Percentiles rank a stretch among this genome's conserved stretches.
These are phyloP conservation scores for Tragelaphus scriptus DNA, from an alignment of 2,113 vertebrate species.

Conservation along the genomic window DNA sequence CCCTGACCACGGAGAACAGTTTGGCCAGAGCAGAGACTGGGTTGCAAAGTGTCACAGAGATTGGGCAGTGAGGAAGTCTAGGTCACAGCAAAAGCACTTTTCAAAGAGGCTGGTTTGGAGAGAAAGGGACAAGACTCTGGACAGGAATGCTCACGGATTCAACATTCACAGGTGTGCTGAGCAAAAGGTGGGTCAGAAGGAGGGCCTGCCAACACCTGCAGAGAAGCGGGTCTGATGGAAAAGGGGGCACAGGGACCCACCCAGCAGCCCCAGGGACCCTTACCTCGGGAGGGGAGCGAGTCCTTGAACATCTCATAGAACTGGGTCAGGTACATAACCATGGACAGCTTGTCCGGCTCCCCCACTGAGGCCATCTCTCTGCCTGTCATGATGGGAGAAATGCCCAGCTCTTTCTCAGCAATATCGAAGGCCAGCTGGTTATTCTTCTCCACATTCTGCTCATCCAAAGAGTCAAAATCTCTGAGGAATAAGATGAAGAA, in stretches of 20 bases:
- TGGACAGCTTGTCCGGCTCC: conserved; percentile 96
- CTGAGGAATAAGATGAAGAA: conserved; percentile 76
- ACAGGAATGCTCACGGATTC: not conserved
- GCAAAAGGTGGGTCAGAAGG: not conserved
- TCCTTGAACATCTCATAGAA: conserved; percentile 99
- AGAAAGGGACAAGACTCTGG: not conserved
- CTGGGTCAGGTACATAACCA: conserved; percentile 99
- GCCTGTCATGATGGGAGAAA: conserved; percentile 98
- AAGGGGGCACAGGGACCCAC: not conserved
- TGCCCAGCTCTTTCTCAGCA: conserved; percentile 95
- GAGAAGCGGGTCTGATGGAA: not conserved
- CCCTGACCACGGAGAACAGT: not conserved
- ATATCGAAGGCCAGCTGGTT: conserved; percentile 96
- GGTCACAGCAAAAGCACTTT: not conserved
- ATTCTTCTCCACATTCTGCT: conserved; percentile 91
- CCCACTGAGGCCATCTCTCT: conserved; percentile 97
- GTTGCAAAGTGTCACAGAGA: not conserved
- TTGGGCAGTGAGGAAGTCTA: not conserved
- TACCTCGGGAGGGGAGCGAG: conserved; percentile 90
- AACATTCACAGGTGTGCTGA: not conserved
- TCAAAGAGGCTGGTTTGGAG: not conserved
- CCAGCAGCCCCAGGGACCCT: conserved; percentile 60
- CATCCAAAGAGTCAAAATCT: conserved; percentile 94
- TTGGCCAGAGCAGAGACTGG: not conserved
- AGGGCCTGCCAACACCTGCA: not conserved